Percentiles rank a stretch among this genome's conserved stretches.
Evolutionary conservation across 2,888 invertebrate species (phyloP).

Genomic region (Adelognathus sp.): DNA sequence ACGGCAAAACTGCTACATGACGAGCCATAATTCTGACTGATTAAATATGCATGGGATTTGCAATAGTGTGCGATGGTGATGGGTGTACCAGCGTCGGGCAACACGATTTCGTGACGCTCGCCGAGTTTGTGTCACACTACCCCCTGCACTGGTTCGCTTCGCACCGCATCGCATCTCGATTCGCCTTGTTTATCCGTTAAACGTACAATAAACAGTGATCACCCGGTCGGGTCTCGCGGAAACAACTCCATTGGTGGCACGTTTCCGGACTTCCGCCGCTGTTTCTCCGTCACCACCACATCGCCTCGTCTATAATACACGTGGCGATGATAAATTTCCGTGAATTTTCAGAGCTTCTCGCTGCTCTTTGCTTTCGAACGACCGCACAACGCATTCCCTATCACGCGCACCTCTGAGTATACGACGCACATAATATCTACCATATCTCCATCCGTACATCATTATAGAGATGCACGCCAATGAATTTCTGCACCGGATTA

Average conservation of each 20-base stretch:
- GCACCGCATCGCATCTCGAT: conserved; percentile 47
- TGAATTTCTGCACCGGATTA: conserved; percentile 20
- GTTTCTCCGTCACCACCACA: conserved; percentile 30
- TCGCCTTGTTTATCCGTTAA: conserved; percentile 75
- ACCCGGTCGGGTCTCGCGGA: conserved; percentile 50
- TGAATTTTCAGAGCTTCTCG: conserved; percentile 30
- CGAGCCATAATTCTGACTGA: conserved; percentile 77
- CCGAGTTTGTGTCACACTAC: conserved; percentile 16
- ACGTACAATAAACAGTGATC: conserved; percentile 73
- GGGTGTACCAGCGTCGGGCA: conserved; percentile 4
- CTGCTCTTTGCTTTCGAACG: conserved; percentile 33
- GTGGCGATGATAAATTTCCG: conserved; percentile 51
- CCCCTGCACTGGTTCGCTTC: conserved; percentile 27
- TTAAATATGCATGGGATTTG: conserved; percentile 77
- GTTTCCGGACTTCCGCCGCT: conserved; percentile 51
- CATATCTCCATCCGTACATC: background rate
- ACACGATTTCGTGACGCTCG: conserved; percentile 71
- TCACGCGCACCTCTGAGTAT: conserved; percentile 37
- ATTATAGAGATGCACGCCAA: background rate
- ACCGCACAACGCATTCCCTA: conserved; percentile 41
- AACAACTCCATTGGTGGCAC: conserved; percentile 66
- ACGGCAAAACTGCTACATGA: conserved; percentile 74
- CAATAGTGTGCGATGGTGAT: conserved; percentile 47
- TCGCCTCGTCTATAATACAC: conserved; percentile 23
- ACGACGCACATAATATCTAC: background rate